Conservation (phyloP, 2,888 invertebrate species). For the Pseudoips prasinana region DNA sequence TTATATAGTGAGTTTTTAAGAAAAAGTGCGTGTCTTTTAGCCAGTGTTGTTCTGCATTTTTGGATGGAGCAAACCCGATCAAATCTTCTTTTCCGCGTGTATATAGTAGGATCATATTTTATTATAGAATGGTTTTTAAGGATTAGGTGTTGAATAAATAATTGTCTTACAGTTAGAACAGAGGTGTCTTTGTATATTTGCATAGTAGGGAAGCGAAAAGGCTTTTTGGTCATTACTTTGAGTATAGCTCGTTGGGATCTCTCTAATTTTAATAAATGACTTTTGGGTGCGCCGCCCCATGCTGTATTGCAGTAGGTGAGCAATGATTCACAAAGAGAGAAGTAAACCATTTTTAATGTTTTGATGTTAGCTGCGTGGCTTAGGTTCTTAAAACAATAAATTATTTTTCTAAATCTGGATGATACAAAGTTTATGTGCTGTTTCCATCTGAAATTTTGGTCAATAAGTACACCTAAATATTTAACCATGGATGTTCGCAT, state of each 20-base stretch:
- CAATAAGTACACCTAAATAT: not conserved
- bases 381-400: constrained; percentile 2
- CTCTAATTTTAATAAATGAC: not conserved
- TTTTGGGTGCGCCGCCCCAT: not conserved
- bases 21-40: no score
- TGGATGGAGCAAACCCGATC: no score
- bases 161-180: not conserved
- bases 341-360: constrained; percentile 1
- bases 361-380: constrained; percentile 3
- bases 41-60: no score
- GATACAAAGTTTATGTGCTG: not conserved
- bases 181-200: not conserved
- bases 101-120: no score
- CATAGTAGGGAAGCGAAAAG: not conserved
- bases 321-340: not conserved
- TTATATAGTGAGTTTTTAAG: no score
- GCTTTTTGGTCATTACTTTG: not conserved
- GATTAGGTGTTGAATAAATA: not conserved
- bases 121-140: no score
- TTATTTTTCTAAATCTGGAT: not conserved
- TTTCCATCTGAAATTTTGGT: constrained; percentile 4
- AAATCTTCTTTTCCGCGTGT: no score
- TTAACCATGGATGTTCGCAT: not conserved
- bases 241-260: not conserved
- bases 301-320: not conserved